Percentiles rank a stretch among this genome's conserved stretches.
Conservation (phyloP, 92 coral and sea anemone species). For the Epizoanthus scotinus region DNA sequence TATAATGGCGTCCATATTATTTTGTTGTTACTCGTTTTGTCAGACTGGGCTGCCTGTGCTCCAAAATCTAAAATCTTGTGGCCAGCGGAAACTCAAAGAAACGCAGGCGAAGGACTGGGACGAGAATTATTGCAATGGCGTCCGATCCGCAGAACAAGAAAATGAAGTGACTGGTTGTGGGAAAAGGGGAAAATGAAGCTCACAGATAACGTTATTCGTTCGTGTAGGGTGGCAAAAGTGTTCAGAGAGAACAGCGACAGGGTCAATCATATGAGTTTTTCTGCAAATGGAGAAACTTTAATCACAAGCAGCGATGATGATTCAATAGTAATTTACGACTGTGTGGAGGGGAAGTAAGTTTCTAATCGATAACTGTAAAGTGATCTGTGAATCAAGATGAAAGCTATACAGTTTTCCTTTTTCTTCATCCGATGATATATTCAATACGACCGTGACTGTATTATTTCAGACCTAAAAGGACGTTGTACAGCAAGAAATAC, state of each 20-base stretch:
- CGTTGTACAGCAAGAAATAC: slow-evolving; percentile 95
- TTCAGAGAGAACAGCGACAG: slow-evolving; percentile 97
- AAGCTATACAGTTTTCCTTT: not conserved
- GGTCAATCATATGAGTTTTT: slow-evolving; percentile 83
- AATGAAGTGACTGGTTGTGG: not conserved
- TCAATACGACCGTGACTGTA: not conserved
- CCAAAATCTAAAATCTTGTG: not conserved
- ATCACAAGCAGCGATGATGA: slow-evolving; percentile 98
- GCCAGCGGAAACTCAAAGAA: not conserved
- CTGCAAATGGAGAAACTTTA: slow-evolving; percentile 92
- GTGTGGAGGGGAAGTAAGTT: slow-evolving; percentile 94
- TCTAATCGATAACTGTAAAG: too few relatives aligned
- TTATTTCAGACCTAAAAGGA: slow-evolving; percentile 81
- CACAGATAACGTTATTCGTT: slow-evolving; percentile 84
- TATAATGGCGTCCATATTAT: too few relatives aligned
- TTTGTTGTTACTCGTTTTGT: too few relatives aligned
- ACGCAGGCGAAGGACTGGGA: not conserved
- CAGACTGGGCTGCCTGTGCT: too few relatives aligned
- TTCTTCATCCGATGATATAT: not conserved
- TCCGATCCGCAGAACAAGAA: not conserved
- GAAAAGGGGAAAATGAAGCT: slow-evolving; percentile 69
- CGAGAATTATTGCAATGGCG: slow-evolving; percentile 22
- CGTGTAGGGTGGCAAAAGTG: slow-evolving; percentile 93
- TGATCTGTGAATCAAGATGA: too few relatives aligned
- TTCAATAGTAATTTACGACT: slow-evolving; percentile 95